Evolutionary conservation across 2,797 vertebrate species (phyloP), one percentile per base, ranked within the genome.

Genomic region (Halcyon smyrnensis): DNA sequence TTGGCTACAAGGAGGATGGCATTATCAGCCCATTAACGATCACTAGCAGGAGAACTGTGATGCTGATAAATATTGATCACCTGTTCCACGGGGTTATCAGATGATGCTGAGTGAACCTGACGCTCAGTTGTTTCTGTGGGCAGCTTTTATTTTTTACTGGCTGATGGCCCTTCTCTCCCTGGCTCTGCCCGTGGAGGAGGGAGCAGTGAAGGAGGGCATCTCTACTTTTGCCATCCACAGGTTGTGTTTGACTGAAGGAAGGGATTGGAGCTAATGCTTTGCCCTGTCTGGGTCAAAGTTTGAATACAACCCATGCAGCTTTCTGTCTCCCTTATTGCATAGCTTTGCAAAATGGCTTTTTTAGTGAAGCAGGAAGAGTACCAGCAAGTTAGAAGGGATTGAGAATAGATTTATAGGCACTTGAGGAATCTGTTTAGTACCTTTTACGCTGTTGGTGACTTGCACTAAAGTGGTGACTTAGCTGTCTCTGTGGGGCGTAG

Each of bases 61-160:
- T 83, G 88, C 82, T 97, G 97, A 97, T 97, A 90, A 97, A 96
- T 97, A 97, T 97, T 97, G 97, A 97, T 97, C 96, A 90, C 86
- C 88, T 90, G 79, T 92, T 97, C 92, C 74, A 56, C 3, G 2
- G 87, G 91, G 93, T 95, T 97, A 97, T 91, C 68, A 34, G 78
- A 88, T 96, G 96, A 97, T 87, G 87, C 78, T 95, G 91, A 98
- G 84, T 89, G 80, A 95, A 97, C 93, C 79, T 86, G 90, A 96
- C 11, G 3, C 46, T 76, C 59, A 45, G 75, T 86, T 95, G 82
- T 94, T 96, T 96, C 92, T 86, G 27, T 53, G 68, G 89, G 89
- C 64, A 89, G 79, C 43, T 93, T 93, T 95, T 84, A 77, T 91
- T 94, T 82, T 94, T n/a, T 16, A 11, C 57, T 88, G 54, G 45